Evolutionary conservation across 1,140 invertebrate genomes (phyloP).

Genomic region (Venustaconcha ellipsiformis): DNA sequence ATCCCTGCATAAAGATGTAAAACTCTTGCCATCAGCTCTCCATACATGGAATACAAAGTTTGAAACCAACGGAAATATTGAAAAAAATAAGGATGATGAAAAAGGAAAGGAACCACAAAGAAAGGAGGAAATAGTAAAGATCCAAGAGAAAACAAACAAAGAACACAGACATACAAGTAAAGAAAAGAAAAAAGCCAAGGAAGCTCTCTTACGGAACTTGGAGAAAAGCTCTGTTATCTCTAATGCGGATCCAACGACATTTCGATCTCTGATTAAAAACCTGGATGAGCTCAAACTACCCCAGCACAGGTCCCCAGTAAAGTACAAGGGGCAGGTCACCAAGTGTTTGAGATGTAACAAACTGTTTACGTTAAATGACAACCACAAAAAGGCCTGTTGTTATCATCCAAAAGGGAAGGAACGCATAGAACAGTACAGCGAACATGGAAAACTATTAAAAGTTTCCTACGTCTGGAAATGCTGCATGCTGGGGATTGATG

Average conservation of each 20-base stretch:
- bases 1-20: conserved; percentile 19
- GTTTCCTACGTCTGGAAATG: conserved; percentile 61
- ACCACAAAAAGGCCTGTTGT: conserved; percentile 62
- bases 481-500: conserved; percentile 55
- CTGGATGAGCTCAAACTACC: conserved; percentile 40
- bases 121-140: conserved; percentile 26
- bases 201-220: conserved; percentile 16
- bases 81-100: conserved; percentile 23
- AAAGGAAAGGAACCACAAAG: conserved; percentile 12
- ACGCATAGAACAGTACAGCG: conserved; percentile 55
- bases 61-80: conserved; percentile 34
- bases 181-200: conserved; percentile 19
- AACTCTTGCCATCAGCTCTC: conserved; percentile 22
- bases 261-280: conserved; percentile 36
- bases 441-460: conserved; percentile 46
- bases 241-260: conserved; percentile 23
- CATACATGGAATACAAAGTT: conserved; percentile 26
- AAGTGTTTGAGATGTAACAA: conserved; percentile 67
- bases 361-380: conserved; percentile 58
- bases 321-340: conserved; percentile 75
- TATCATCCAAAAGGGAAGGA: conserved; percentile 60
- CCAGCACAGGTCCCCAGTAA: conserved; percentile 18
- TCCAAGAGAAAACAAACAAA: conserved; percentile 11
- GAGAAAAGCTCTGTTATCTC: conserved; percentile 6
- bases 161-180: conserved; percentile 5